phyloP scores from a whole-genome alignment of 1,140 invertebrate species.

The Aphaenogaster ashmeadi region DNA sequence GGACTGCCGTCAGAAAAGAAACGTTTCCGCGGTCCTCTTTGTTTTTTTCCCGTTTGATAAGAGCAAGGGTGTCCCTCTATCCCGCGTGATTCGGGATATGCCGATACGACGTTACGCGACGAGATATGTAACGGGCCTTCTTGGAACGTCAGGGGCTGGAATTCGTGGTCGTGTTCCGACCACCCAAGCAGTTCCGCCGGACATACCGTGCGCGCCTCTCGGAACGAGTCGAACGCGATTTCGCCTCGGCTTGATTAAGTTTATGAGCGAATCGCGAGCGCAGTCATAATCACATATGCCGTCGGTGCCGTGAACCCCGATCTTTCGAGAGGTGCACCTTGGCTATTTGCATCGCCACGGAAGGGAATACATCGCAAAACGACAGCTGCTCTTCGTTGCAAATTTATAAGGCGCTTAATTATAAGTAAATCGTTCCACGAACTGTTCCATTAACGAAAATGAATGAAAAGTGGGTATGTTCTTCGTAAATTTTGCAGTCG shows the following conservation, averaged over 20 bases:
- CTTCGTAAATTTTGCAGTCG: not conserved
- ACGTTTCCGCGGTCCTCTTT: not conserved
- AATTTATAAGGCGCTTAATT: not conserved
- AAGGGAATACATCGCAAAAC: not conserved
- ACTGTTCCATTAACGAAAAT: not conserved
- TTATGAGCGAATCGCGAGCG: conserved; percentile 71
- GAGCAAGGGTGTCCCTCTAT: not conserved
- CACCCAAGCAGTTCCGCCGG: conserved; percentile 70
- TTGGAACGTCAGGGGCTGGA: conserved; percentile 72
- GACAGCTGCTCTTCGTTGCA: not conserved
- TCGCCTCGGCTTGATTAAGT: conserved; percentile 69
- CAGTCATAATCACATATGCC: conserved; percentile 66
- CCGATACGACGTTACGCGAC: conserved; percentile 43
- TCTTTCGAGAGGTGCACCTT: not conserved
- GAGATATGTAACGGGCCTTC: conserved; percentile 74
- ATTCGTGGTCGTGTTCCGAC: conserved; percentile 70
- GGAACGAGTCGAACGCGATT: conserved; percentile 56
- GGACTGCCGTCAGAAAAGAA: not conserved
- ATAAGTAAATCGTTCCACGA: not conserved
- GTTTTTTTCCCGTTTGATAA: not conserved
- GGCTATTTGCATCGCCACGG: not conserved
- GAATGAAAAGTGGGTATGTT: too few relatives aligned
- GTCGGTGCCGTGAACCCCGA: conserved; percentile 17
- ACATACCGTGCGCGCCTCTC: conserved; percentile 42
- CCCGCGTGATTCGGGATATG: conserved; percentile 31